Percentiles rank a stretch among this genome's conserved stretches.
These are phyloP conservation scores for Epicauta chinensis DNA, from an alignment of 1,140 invertebrate genomes.

Conservation along the genomic window DNA sequence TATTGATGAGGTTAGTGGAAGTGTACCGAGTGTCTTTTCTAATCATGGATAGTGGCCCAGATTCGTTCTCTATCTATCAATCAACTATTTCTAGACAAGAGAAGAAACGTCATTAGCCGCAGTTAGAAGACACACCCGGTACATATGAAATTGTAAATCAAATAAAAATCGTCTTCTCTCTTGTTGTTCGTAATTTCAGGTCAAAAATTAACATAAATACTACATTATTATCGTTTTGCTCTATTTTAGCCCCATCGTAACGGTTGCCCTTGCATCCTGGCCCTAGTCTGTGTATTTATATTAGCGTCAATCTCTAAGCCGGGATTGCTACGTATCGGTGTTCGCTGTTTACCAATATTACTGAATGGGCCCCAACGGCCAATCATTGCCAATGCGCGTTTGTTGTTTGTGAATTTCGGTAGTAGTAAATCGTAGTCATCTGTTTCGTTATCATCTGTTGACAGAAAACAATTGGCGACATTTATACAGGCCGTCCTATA, in stretches of 20 bases:
- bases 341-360: slow-evolving; percentile 32
- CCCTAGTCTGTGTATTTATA: slow-evolving; percentile 15
- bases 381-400: slow-evolving; percentile 35
- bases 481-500: too few species aligned
- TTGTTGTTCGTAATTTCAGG: too few species aligned
- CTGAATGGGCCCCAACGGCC: slow-evolving; percentile 34
- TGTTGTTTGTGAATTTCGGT: slow-evolving; percentile 17
- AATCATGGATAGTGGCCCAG: too few species aligned
- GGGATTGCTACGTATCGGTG: slow-evolving; percentile 31
- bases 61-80: too few species aligned
- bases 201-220: too few species aligned
- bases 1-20: too few species aligned
- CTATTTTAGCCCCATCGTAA: slow-evolving; percentile 32
- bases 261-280: slow-evolving; percentile 30
- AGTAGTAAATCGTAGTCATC: slow-evolving; percentile 7
- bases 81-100: too few species aligned
- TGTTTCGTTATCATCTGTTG: slow-evolving; percentile 3
- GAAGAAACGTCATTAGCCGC: too few species aligned
- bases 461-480: background rate
- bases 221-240: background rate
- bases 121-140: too few species aligned
- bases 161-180: too few species aligned
- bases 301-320: slow-evolving; percentile 2
- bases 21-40: too few species aligned
- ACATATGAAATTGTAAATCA: too few species aligned